Conservation (phyloP, 1,140 invertebrate genomes). For the Hetaerina americana region DNA sequence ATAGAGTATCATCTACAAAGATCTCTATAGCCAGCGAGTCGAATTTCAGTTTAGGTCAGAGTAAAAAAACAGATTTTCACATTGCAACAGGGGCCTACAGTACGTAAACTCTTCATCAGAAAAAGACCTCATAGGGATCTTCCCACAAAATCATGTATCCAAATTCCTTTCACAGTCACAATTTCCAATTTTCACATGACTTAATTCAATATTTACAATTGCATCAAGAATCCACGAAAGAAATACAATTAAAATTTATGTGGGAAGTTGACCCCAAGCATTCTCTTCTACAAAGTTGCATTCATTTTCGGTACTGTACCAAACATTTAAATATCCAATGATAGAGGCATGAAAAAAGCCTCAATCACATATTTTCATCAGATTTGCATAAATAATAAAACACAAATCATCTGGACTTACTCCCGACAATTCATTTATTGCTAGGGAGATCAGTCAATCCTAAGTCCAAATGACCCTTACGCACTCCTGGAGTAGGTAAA, state of each 20-base stretch:
- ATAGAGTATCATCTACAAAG: neutral
- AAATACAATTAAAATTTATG: too few relatives aligned
- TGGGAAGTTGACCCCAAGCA: too few relatives aligned
- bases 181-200: neutral
- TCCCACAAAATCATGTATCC: neutral
- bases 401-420: neutral
- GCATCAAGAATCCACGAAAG: neutral
- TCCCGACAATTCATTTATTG: neutral
- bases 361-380: neutral
- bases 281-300: too few relatives aligned
- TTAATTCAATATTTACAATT: neutral
- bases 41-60: neutral
- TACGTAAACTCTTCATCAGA: too few relatives aligned
- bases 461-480: neutral
- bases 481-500: neutral
- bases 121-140: too few relatives aligned
- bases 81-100: neutral
- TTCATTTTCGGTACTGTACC: too few relatives aligned
- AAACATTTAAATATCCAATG: neutral
- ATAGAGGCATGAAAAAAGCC: neutral
- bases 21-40: neutral
- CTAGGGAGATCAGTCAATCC: neutral
- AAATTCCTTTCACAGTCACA: neutral
- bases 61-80: neutral
- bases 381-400: neutral